These are phyloP conservation scores for Florisuga fusca DNA, from an alignment of 2,797 vertebrate species.

Conservation along the genomic window DNA sequence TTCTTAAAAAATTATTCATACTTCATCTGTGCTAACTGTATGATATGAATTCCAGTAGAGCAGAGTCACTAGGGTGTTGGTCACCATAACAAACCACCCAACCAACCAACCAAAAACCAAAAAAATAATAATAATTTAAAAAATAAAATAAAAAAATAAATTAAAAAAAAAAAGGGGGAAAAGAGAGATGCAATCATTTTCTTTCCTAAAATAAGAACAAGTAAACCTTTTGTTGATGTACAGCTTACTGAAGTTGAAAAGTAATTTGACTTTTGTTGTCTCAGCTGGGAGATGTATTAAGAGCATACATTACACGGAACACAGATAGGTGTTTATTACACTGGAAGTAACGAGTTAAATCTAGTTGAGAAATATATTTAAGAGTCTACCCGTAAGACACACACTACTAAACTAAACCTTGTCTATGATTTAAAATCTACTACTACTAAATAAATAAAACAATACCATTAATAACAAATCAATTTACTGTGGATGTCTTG, in stretches of 20 bases:
- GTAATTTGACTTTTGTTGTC: background rate
- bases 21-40: background rate
- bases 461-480: background rate
- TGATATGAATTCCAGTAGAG: background rate
- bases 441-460: background rate
- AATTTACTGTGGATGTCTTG: background rate
- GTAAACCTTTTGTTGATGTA: background rate
- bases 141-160: background rate
- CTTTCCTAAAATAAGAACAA: background rate
- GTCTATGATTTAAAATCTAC: background rate
- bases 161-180: too few relatives aligned
- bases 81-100: too few relatives aligned
- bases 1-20: background rate
- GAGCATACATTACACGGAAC: background rate
- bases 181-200: background rate
- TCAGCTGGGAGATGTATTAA: background rate
- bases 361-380: background rate
- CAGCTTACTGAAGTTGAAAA: background rate
- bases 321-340: background rate
- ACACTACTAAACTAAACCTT: background rate
- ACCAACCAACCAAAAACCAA: too few relatives aligned
- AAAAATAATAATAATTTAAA: too few relatives aligned
- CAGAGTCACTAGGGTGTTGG: background rate
- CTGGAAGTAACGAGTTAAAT: background rate
- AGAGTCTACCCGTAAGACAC: background rate